Conservation (phyloP, 1,140 invertebrate genomes). For the Drosophila micromelanica region DNA sequence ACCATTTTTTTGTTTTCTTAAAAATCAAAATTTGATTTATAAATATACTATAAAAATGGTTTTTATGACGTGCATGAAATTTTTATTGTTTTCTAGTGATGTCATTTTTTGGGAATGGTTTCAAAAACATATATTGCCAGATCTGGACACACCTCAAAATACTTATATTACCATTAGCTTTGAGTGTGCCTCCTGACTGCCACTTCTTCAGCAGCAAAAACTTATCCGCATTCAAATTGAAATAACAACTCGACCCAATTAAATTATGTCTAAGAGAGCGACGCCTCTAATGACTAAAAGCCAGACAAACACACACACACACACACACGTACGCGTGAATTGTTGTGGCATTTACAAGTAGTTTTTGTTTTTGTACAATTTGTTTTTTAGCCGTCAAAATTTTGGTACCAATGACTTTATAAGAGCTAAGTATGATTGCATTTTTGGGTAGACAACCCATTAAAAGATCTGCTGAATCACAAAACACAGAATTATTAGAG, state of each 20-base stretch:
- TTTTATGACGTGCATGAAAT: constrained; percentile 41
- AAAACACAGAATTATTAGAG: not conserved
- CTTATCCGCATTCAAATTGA: constrained; percentile 33
- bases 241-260: constrained; percentile 62
- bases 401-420: constrained; percentile 38
- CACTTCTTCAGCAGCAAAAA: constrained; percentile 58
- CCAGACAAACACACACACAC: constrained; percentile 21
- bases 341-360: constrained; percentile 42
- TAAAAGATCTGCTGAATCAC: not conserved
- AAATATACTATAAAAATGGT: constrained; percentile 57
- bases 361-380: constrained; percentile 9
- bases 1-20: constrained; percentile 13
- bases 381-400: constrained; percentile 17
- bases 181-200: constrained; percentile 1
- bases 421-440: constrained; percentile 28
- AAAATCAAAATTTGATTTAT: constrained; percentile 37
- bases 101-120: constrained; percentile 34
- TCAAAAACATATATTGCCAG: constrained; percentile 11
- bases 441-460: not conserved
- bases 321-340: constrained; percentile 10
- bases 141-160: constrained; percentile 60
- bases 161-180: constrained; percentile 48
- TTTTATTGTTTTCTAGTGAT: constrained; percentile 33
- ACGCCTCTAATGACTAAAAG: constrained; percentile 39
- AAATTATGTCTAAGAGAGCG: constrained; percentile 35